These are phyloP conservation scores for Biston betularia DNA, from an alignment of 2,888 invertebrate genomes.

Conservation along the genomic window DNA sequence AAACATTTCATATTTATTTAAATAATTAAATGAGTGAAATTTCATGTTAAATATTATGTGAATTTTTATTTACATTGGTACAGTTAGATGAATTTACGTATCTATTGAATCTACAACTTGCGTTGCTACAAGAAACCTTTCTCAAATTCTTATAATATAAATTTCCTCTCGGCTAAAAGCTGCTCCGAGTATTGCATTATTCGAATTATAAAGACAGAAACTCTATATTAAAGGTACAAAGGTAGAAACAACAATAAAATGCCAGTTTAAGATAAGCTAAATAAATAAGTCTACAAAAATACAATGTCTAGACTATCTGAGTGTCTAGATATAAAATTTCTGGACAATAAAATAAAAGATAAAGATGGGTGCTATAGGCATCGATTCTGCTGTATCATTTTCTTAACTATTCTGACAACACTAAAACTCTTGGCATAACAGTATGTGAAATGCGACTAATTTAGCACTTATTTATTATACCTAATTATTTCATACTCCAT, in stretches of 20 bases:
- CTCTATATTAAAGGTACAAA: conserved; percentile 5
- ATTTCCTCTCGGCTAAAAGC: conserved; percentile 5
- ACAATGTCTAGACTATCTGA: conserved; percentile 30
- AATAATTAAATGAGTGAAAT: too few species aligned
- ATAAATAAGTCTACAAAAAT: conserved; percentile 20
- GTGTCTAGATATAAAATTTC: conserved; percentile 19
- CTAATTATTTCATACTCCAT: too few species aligned
- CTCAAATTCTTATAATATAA: not conserved
- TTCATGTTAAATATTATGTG: too few species aligned
- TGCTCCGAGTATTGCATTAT: conserved; percentile 6
- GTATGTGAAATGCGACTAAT: too few species aligned
- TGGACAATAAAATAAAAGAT: conserved; percentile 16
- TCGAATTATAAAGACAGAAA: conserved; percentile 14
- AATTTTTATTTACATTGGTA: too few species aligned
- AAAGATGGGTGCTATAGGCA: not conserved
- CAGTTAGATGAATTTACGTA: too few species aligned
- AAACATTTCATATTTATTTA: too few species aligned
- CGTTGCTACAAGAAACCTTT: not conserved
- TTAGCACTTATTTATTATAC: too few species aligned
- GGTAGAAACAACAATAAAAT: conserved; percentile 26
- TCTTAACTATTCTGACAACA: too few species aligned
- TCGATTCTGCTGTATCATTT: too few species aligned
- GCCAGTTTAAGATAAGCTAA: conserved; percentile 28
- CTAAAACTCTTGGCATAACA: too few species aligned
- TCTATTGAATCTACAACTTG: too few species aligned